Base-by-base conservation (phyloP, 2,113 vertebrate species). In the Eurypyga helias region DNA sequence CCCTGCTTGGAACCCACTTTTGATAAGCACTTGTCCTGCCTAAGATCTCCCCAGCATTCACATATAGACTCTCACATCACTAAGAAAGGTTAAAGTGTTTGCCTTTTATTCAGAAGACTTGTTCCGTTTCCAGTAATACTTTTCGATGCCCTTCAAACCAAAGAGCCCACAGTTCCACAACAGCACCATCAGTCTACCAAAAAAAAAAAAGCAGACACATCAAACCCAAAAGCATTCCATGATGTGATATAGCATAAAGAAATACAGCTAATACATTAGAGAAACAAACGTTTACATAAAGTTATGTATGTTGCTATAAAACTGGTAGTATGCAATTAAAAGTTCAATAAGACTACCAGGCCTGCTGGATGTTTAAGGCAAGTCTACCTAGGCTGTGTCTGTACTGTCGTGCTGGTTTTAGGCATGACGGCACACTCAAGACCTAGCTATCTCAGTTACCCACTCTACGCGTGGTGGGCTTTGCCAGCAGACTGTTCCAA, bases 51-150 rank as follows among this genome's bases (percentile, higher is more conserved):
- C 24, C 64, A 69, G 28, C 29, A 73, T 64, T 67, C 72, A 95
- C 48, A 95, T 57, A 94, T 0, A 82, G 36, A 97, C 86, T 94
- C 61, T 16, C 48, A 91, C 49, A 87, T 67, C 58, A 51, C 3
- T 66, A 46, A 65, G 49, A 82, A 80, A 58, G 52, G 36, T 97
- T 92, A 76, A 90, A 91, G 67, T 33, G 69, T 96, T 95, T 75
- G 89, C 89, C 48, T 81, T 98, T 97, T 98, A 97, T 98, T 97
- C 48, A 91, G 54, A 96, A 82, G 52, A 92, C 79, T 93, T 28
- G 25, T 33, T 93, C 57, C 0, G 4, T 87, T 92, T 94, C 70
- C 92, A 97, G 83, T 45, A n/a, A 90, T 70, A 80, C 33, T 80
- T 61, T 87, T 90, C 73, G 65, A 72, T 21, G 46, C 69, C 82